Conservation (phyloP, 2,888 invertebrate species). For the Phlogophora meticulosa region DNA sequence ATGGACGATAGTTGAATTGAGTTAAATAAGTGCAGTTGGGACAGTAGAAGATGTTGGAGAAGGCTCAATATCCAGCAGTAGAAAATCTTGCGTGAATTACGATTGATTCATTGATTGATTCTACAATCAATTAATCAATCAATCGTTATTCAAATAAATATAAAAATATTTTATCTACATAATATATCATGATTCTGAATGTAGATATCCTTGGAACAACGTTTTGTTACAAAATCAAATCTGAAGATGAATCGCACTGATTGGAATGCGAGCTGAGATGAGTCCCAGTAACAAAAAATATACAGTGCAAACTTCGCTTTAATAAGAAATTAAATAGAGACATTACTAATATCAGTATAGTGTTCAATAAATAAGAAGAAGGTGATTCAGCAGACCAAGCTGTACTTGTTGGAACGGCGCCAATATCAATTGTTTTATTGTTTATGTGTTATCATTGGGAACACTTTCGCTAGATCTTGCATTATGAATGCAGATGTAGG, state of each 20-base stretch:
- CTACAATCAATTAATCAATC: too few species aligned
- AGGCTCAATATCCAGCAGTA: too few species aligned
- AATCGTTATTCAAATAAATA: too few species aligned
- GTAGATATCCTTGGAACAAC: not conserved
- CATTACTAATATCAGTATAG: slow-evolving; percentile 8
- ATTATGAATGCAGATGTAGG: not conserved
- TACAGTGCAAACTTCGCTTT: slow-evolving; percentile 7
- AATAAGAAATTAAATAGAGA: slow-evolving; percentile 27
- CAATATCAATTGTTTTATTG: slow-evolving; percentile 31
- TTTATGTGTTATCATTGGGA: slow-evolving; percentile 10
- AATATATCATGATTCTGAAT: too few species aligned
- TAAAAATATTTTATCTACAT: too few species aligned
- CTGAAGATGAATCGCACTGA: not conserved
- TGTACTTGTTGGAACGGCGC: slow-evolving; percentile 30
- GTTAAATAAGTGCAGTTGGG: too few species aligned
- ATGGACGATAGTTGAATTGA: too few species aligned
- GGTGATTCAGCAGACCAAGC: slow-evolving; percentile 15
- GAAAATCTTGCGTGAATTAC: too few species aligned
- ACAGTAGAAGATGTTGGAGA: too few species aligned
- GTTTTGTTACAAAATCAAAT: slow-evolving; percentile 18
- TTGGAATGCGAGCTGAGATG: slow-evolving; percentile 5
- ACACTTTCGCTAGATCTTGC: not conserved
- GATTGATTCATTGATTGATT: too few species aligned
- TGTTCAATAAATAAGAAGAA: slow-evolving; percentile 29
- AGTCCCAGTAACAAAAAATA: not conserved